Evolutionary conservation across 2,888 invertebrate species (phyloP), one percentile per base, ranked within the genome.

Genomic region (Drosophila mettleri): DNA sequence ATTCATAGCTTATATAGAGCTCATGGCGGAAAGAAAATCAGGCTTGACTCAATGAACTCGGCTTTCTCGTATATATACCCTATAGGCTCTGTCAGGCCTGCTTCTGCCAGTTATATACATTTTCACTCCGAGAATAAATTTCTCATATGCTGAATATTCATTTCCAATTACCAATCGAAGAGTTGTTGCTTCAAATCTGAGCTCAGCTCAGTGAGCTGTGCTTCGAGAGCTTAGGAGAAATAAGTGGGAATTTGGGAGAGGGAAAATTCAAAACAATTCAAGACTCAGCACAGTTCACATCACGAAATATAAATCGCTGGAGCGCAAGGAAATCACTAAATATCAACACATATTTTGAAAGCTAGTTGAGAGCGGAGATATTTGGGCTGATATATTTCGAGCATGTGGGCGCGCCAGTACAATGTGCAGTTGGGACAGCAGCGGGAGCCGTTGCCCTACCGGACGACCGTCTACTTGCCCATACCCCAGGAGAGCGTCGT

Each of bases 381-480:
- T n/a, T n/a, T n/a, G n/a, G n/a, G 14, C 31, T 22, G 10, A 1
- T 29, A 1, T 29, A 31, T 20, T 48, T 48, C 9, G 31, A 20
- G 8, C 5, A 63, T 63, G 62, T 38, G 64, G 67, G 2, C 43
- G 10, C 41, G 43, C n/a, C 12, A 31, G 8, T 36, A 36, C n/a
- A 43, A 36, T 36, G 5, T 14, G 18, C 31, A 36, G 9, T 16
- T 16, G 27, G 16, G 20, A 36, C 36, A 33, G 3, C 12, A 18
- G 3, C 12, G 12, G 52, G 54, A 36, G 6, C 67, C 36, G 43
- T 10, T 45, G 41, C 45, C 54, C n/a, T 64, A 53, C 14, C 64
- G 36, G 24, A 53, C 64, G 31, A 66, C 55, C 36, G 27, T 64
- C 10, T 66, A 66, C 9, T 27, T 64, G 54, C 64, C 64, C 18